Percentiles rank a stretch among this genome's conserved stretches.
Conservation (phyloP, 2,797 vertebrate genomes). For the Sandelia bainsii region DNA sequence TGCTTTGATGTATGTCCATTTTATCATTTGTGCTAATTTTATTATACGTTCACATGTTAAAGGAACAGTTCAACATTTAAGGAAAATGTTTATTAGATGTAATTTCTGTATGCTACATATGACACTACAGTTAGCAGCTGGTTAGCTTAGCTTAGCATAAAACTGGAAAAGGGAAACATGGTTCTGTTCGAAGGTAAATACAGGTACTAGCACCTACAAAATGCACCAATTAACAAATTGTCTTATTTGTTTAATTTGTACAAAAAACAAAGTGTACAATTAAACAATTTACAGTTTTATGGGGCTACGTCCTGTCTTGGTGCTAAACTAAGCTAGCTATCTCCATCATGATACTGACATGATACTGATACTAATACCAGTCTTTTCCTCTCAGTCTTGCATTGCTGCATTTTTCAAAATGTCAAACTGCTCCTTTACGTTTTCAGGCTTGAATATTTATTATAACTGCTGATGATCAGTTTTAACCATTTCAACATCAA, state of each 20-base stretch:
- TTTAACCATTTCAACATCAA: conserved; percentile 26
- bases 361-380: background rate
- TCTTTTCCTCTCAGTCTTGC: background rate
- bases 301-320: background rate
- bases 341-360: background rate
- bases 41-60: conserved; percentile 28
- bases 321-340: conserved; percentile 3
- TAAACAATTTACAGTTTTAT: background rate
- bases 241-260: background rate
- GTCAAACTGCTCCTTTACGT: conserved; percentile 5
- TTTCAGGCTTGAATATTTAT: conserved; percentile 57
- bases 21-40: conserved; percentile 36
- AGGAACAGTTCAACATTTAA: conserved; percentile 1
- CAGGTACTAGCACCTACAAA: background rate
- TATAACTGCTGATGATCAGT: conserved; percentile 14
- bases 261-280: background rate
- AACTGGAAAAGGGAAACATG: background rate
- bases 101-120: background rate
- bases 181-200: too few species aligned
- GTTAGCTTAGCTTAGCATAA: conserved; percentile 16
- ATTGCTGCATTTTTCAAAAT: conserved; percentile 5
- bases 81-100: background rate
- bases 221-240: too few species aligned
- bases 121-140: background rate
- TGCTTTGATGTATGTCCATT: conserved; percentile 35